Evolutionary conservation across 30 jellyfish, hydroid and myxozoan species (phyloP), one percentile per base, ranked within the genome.

Genomic region (Phacellophora camtschatica): DNA sequence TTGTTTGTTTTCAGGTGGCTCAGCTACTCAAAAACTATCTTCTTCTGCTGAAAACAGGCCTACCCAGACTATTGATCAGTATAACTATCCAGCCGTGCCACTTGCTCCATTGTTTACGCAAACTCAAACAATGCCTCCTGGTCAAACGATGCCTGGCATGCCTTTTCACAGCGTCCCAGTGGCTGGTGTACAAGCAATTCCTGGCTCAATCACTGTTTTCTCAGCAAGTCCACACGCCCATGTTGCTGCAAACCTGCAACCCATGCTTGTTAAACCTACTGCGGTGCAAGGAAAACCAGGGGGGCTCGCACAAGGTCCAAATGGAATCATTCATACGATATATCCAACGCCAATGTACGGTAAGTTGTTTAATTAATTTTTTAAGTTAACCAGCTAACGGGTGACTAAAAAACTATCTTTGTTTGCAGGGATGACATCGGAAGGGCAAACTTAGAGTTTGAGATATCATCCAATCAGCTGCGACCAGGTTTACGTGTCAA

Each of bases 241-340:
- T 50, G 91, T 64, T 22, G 48, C 91, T 25, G 84, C 75, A 1
- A 64, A 36, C 12, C 4, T 80, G 53, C 91, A 53, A 28, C 74
- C 71, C 15, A 46, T 80, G 53, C 32, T 80, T 24, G 91, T 80
- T 9, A 80, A 56, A 63, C 80, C 82, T 6, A 31, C 65, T 3
- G 22, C 91, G 23, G 74, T 80, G 37, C 81, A 35, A 16, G 77
- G 70, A 8, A 80, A 80, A 37, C 28, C 84, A 20, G 91, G 84
- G 66, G 91, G 91, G 63, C 37, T 80, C 23, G 91, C 91, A 20
- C 91, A 80, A 48, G 91, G 91, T 2, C 91, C 91, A 5, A 80
- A 80, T 80, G 91, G 91, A 51, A 59, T 80, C 35, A 80, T 80
- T 31, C 91, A 80, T 16, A 57, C 83, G 24, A 80, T 80, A 19